Conservation (phyloP, 2,888 invertebrate genomes). For the Xylocampa areola region DNA sequence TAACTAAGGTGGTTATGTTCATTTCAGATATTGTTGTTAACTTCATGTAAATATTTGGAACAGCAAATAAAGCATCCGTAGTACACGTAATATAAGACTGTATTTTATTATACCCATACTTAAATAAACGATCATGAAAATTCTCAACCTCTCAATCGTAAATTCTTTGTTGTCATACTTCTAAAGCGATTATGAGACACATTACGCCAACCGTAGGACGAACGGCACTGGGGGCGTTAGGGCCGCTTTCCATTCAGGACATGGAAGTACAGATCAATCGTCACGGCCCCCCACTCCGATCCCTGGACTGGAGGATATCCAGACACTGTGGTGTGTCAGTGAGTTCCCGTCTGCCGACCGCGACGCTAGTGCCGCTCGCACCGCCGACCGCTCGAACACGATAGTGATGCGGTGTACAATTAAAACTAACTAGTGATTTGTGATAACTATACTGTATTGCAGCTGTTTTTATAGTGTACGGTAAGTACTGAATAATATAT, state of each 20-base stretch:
- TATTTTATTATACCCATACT: too few relatives aligned
- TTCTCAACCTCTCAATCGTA: too few relatives aligned
- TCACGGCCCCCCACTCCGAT: slow-evolving; percentile 66
- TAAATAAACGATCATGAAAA: too few relatives aligned
- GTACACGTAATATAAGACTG: too few relatives aligned
- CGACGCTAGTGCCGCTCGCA: slow-evolving; percentile 63
- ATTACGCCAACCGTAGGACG: slow-evolving; percentile 36
- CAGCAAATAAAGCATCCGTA: too few relatives aligned
- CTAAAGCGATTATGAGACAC: neutral
- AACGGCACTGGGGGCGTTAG: slow-evolving; percentile 61
- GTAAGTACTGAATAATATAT: slow-evolving; percentile 61
- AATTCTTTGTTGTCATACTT: neutral
- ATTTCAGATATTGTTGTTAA: too few relatives aligned
- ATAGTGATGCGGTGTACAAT: slow-evolving; percentile 81
- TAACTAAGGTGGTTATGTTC: too few relatives aligned
- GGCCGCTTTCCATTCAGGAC: slow-evolving; percentile 80
- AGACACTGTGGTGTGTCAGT: slow-evolving; percentile 72
- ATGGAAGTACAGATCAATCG: slow-evolving; percentile 84
- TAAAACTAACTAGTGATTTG: slow-evolving; percentile 71
- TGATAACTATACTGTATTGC: slow-evolving; percentile 57
- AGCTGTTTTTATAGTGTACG: slow-evolving; percentile 61
- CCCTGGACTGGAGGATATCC: slow-evolving; percentile 73
- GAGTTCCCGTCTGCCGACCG: slow-evolving; percentile 69
- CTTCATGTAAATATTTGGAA: too few relatives aligned
- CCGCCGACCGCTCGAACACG: slow-evolving; percentile 57